Base-by-base conservation (phyloP, 1,140 invertebrate genomes). In the Oryctes rhinoceros region DNA sequence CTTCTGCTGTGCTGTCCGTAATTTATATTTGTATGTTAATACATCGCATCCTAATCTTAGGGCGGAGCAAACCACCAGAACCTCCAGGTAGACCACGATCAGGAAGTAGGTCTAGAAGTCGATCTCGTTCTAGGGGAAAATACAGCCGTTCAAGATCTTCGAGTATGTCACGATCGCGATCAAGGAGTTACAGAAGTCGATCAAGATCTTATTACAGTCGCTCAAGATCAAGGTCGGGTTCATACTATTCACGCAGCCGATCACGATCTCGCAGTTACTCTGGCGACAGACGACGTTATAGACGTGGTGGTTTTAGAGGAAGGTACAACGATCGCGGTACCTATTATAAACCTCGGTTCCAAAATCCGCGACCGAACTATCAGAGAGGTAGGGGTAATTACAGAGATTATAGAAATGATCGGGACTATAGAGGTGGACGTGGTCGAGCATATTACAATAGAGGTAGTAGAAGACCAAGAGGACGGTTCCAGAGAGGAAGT, bases 311-410 rank as follows among this genome's bases (percentile, higher is more conserved):
- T 81, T 91, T 90, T 87, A 87, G 90, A 79, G 89, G 89, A 0
- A 90, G 87, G 84, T 90, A 91, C 80, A 93, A 92, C 82, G 92
- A 94, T 83, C 90, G 93, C 15, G 93, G 93, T 62, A 94, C 93
- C 0, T 94, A 94, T 84, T 94, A 94, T 86, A 92, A 93, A 81
- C 93, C 93, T 0, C 89, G 93, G 35, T 94, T 94, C 89, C 92
- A 93, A 85, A 89, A 85, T 78, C 84, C 85, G 62, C 86, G 88
- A 15, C 89, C 88, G 76, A 90, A 89, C 62, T 89, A 90, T 83
- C 88, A 88, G 9, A 88, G 88, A 83, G 79, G 90, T 81, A 88
- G 90, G 85, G 89, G 90, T 44, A 89, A 91, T 76, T 87, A 90
- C 59, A 88, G 90, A 30, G 89, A 91, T 85, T 91, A 90, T 86